A percentile compares a stretch with the other conserved stretches of the same genome.
Evolutionary conservation across 2,797 vertebrate species (phyloP).

Genomic region (Periparus ater): DNA sequence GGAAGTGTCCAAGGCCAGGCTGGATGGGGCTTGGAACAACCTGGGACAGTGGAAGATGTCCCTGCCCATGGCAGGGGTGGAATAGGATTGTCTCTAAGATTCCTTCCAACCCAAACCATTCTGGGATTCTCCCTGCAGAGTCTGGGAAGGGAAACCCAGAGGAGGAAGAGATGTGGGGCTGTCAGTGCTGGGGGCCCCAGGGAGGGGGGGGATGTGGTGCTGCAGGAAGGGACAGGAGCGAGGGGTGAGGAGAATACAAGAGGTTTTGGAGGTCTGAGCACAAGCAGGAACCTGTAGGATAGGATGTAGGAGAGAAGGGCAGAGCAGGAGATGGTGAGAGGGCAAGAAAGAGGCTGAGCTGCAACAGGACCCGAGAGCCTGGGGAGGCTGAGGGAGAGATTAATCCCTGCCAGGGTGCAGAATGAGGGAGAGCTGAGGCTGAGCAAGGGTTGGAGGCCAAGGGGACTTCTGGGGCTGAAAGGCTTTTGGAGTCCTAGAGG

Average conservation of each 20-base stretch:
- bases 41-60: neutral
- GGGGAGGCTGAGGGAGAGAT: neutral
- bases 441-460: accelerated
- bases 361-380: accelerated
- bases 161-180: neutral
- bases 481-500: neutral
- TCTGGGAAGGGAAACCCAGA: neutral
- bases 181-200: neutral
- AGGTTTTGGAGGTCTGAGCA: neutral
- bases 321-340: neutral
- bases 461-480: neutral
- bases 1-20: neutral
- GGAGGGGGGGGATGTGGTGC: accelerated
- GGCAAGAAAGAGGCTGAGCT: neutral
- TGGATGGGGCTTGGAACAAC: accelerated
- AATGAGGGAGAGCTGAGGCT: neutral
- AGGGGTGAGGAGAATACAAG: neutral
- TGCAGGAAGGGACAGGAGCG: neutral
- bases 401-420: accelerated
- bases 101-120: neutral
- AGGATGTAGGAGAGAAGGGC: accelerated
- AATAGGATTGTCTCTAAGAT: neutral
- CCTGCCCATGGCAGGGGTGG: neutral
- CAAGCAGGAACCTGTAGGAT: accelerated
- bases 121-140: neutral